Evolutionary conservation across 2,797 vertebrate species (phyloP).

Genomic region (Poecilia gillii): DNA sequence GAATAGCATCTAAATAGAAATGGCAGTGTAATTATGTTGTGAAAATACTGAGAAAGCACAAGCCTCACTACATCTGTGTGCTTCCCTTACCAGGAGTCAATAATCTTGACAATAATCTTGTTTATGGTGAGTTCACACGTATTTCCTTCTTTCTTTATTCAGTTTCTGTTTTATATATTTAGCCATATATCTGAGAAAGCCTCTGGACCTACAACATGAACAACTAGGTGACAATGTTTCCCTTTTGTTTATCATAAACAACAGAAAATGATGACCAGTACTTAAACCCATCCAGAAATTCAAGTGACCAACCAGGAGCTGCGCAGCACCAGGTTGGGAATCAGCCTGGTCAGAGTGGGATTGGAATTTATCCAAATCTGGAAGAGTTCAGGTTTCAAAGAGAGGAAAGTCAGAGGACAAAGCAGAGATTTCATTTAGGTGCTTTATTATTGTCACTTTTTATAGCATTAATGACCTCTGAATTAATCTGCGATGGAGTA

Average conservation of each 20-base stretch:
- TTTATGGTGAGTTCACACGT: slow-evolving; percentile 60
- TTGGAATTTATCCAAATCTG: slow-evolving; percentile 33
- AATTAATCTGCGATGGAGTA: not conserved
- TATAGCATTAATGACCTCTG: not conserved
- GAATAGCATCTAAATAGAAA: not conserved
- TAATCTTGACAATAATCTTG: not conserved
- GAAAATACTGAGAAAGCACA: not conserved
- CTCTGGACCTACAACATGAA: not conserved
- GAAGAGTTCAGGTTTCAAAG: slow-evolving; percentile 27
- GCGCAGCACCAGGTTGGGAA: not conserved
- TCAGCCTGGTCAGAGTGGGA: slow-evolving; percentile 10
- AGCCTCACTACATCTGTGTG: not conserved
- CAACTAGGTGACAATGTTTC: not conserved
- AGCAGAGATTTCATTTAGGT: slow-evolving; percentile 60
- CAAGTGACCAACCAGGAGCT: not conserved
- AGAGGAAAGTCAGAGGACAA: slow-evolving; percentile 34
- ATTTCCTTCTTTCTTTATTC: not conserved
- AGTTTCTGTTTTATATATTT: not conserved
- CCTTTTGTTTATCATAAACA: not conserved
- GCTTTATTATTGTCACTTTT: slow-evolving; percentile 5
- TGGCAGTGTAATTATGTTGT: not conserved
- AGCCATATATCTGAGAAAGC: not conserved
- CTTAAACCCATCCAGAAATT: not conserved
- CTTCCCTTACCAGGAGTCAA: slow-evolving; percentile 30
- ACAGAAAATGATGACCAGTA: slow-evolving; percentile 63